phyloP scores from a whole-genome alignment of 2,888 invertebrate species.

The Poecilus cupreus region DNA sequence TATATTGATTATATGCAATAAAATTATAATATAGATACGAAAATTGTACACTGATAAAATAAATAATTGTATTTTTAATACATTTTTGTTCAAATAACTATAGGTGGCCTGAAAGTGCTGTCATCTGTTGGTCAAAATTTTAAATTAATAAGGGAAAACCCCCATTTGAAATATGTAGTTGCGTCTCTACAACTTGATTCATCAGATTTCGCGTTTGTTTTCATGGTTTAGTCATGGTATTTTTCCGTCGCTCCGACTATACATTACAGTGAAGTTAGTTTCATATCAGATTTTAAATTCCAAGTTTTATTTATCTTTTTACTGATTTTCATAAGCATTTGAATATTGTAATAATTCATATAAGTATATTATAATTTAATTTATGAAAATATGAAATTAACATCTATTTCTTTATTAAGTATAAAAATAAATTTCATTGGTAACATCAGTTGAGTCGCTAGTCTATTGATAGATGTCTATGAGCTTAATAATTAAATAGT shows the following conservation, averaged over 20 bases:
- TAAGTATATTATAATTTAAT: neutral
- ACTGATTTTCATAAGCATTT: neutral
- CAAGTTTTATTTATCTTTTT: neutral
- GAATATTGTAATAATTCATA: neutral
- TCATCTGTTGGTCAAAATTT: neutral
- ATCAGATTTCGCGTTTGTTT: neutral
- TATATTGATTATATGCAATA: too few species aligned
- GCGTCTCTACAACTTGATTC: neutral
- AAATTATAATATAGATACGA: too few species aligned
- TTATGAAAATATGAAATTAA: neutral
- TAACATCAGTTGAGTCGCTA: constrained; percentile 1
- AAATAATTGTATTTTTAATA: too few species aligned
- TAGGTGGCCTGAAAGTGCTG: neutral
- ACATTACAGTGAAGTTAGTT: constrained; percentile 2
- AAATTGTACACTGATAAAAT: too few species aligned
- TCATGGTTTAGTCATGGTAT: constrained; percentile 13
- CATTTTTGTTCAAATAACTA: neutral
- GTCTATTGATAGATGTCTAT: constrained; percentile 44
- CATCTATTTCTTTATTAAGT: neutral
- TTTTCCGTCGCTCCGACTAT: neutral
- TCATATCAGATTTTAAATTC: neutral
- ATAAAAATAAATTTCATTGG: neutral
- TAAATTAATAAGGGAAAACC: neutral
- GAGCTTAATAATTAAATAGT: constrained; percentile 43
- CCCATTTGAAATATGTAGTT: neutral